Conservation (phyloP, 2,113 vertebrate genomes). For the Oncorhynchus tshawytscha region DNA sequence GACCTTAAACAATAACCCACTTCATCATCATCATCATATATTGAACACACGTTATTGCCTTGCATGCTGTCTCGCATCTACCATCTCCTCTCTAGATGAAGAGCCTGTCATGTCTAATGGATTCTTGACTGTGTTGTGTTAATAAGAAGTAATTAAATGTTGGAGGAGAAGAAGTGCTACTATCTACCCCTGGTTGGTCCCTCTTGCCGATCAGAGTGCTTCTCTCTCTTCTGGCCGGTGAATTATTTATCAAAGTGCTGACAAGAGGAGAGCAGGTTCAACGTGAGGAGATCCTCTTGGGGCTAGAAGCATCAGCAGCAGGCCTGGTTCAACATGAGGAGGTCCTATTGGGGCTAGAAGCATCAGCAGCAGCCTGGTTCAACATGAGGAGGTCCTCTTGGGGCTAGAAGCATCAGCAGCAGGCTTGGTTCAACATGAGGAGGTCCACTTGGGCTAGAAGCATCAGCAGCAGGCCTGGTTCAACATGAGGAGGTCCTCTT, state of each 20-base stretch:
- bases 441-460: slow-evolving; percentile 27
- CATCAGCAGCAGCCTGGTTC: no score
- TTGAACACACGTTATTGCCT: neutral
- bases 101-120: neutral
- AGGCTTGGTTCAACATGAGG: no score
- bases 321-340: no score
- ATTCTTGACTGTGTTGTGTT: slow-evolving; percentile 12
- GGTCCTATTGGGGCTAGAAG: no score
- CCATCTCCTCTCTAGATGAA: neutral
- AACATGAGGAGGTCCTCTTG: no score
- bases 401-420: no score
- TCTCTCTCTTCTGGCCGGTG: slow-evolving; percentile 31
- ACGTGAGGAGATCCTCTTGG: slow-evolving; percentile 51
- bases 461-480: slow-evolving; percentile 41
- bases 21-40: neutral
- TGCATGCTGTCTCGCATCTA: neutral
- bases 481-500: slow-evolving; percentile 49
- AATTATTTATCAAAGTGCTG: slow-evolving; percentile 74
- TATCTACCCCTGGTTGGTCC: slow-evolving; percentile 31
- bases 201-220: slow-evolving; percentile 49
- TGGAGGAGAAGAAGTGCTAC: slow-evolving; percentile 14
- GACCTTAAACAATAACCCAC: neutral
- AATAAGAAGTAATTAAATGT: slow-evolving; percentile 48
- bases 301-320: slow-evolving; percentile 28
- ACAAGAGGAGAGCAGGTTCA: slow-evolving; percentile 64